Evolutionary conservation across 2,888 invertebrate species (phyloP), one percentile per base, ranked within the genome.

Genomic region (Gnatocerus cornutus): DNA sequence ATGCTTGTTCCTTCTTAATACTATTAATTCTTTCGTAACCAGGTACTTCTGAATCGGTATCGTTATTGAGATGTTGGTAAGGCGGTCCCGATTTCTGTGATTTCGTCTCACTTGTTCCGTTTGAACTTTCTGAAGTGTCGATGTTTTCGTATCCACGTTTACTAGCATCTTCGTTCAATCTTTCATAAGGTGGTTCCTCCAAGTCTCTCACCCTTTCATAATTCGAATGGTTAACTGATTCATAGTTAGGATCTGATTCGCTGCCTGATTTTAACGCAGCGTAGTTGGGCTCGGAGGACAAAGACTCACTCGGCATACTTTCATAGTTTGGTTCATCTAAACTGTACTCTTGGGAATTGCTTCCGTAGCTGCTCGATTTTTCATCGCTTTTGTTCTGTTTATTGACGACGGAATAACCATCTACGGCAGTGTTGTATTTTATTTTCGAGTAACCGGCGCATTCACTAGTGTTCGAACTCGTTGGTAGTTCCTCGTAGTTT

Each of bases 201-300:
- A 90, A 87, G 83, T 93, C 93, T 74, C 91, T 92, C 0, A 94
- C 93, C 73, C 93, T 93, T 81, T 94, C 94, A 78, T 94, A 94
- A 27, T 94, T 94, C 0, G 93, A 93, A 86, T 90, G 89, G 59
- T 87, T 87, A 0, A 92, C 91, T 0, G 90, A 90, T 77, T 92
- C 91, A 76, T 92, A 92, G 80, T 91, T 91, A 21, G 85, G 84
- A 81, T 91, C 93, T 0, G 91, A 91, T 81, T 93, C 93, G 79
- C 93, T 93, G 73, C 91, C 92, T 3, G 81, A 81, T 39, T 85
- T 85, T 6, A 85, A 81, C 0, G 91, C 91, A 0, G 87, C 89
- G 80, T 91, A 91, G 69, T 89, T 85, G 46, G 90, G 90, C 72
- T 88, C 86, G 0, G 80, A 45, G 43, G 52, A 43, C 43, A 71